Evolutionary conservation across 2,888 invertebrate species (phyloP).

Genomic region (Caenorhabditis angaria): DNA sequence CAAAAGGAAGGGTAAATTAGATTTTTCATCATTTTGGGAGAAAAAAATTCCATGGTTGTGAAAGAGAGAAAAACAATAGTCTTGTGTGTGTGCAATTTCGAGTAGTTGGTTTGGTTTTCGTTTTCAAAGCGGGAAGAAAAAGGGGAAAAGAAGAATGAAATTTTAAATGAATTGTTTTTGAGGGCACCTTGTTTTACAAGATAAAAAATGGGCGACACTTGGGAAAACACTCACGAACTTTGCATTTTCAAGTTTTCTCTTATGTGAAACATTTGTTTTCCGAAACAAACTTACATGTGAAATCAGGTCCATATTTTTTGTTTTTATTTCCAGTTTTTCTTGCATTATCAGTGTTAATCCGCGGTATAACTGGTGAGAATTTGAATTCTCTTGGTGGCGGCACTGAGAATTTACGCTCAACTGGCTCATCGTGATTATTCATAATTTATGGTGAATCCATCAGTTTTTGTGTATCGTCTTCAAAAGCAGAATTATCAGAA

Average conservation of each 20-base stretch:
- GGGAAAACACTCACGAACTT: neutral
- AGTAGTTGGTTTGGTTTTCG: neutral
- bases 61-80: constrained; percentile 8
- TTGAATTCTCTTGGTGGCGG: constrained; percentile 48
- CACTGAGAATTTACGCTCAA: constrained; percentile 46
- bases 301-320: constrained; percentile 9
- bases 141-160: neutral
- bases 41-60: neutral
- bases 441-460: neutral
- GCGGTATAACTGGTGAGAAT: constrained; percentile 44
- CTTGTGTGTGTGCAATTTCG: neutral
- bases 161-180: neutral
- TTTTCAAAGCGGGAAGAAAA: neutral
- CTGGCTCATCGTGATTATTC: constrained; percentile 26
- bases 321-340: constrained; percentile 23
- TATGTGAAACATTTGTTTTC: neutral
- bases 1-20: constrained; percentile 5
- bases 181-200: neutral
- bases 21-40: constrained; percentile 2
- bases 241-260: too few species aligned
- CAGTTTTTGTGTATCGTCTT: neutral
- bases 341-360: constrained; percentile 22
- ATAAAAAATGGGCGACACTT: neutral
- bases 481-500: neutral
- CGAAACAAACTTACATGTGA: constrained; percentile 22